Percentiles rank a stretch among this genome's conserved stretches.
phyloP scores from a whole-genome alignment of 2,113 vertebrate genomes.

The Callocephalon fimbriatum region DNA sequence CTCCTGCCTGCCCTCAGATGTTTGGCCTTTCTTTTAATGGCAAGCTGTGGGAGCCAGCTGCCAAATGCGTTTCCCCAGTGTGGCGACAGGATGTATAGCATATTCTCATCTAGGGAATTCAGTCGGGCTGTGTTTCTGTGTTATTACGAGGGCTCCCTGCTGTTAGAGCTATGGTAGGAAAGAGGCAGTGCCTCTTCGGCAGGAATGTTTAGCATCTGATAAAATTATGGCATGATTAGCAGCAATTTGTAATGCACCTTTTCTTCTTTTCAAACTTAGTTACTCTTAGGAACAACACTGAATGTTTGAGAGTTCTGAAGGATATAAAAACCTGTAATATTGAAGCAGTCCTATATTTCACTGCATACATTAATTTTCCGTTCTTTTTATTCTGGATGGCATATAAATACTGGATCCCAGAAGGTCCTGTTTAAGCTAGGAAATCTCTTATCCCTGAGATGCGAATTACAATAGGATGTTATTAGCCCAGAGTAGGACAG shows the following conservation, averaged over 20 bases:
- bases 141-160: not conserved
- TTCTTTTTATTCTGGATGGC: not conserved
- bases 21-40: not conserved
- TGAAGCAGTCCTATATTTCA: not conserved
- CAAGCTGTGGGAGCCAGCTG: not conserved
- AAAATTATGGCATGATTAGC: not conserved
- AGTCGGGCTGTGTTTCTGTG: not conserved
- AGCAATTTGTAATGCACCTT: not conserved
- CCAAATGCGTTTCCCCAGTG: constrained; percentile 5
- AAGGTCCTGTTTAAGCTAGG: not conserved
- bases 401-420: not conserved
- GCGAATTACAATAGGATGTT: not conserved
- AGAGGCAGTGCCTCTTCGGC: not conserved
- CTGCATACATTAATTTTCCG: not conserved
- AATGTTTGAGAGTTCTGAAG: not conserved
- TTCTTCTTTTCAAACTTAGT: not conserved
- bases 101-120: not conserved
- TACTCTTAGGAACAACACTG: not conserved
- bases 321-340: not conserved
- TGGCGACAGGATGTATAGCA: not conserved
- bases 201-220: not conserved
- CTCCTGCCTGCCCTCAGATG: not conserved
- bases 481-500: not conserved
- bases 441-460: not conserved
- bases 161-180: not conserved